Evolutionary conservation across 64 coral and sea anemone genomes (phyloP).

Genomic region (Exaiptasia diaphana): DNA sequence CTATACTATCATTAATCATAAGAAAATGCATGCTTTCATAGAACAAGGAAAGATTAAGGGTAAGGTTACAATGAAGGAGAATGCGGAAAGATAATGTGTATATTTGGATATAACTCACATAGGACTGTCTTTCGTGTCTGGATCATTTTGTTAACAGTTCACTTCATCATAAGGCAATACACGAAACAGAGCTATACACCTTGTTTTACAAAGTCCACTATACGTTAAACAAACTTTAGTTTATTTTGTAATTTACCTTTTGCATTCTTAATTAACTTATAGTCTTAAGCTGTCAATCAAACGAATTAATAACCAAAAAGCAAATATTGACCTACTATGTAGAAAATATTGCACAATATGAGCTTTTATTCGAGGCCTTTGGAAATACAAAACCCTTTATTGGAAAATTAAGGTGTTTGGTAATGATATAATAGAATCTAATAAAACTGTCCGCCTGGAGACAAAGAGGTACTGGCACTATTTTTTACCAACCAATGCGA

Average conservation of each 20-base stretch:
- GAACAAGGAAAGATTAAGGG: too few species aligned
- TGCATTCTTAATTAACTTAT: constrained; percentile 11
- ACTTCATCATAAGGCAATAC: background rate
- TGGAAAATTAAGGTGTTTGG: background rate
- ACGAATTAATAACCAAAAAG: background rate
- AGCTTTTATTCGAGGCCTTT: too few species aligned
- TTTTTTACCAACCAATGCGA: background rate
- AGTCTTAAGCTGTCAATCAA: background rate
- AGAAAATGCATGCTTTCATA: too few species aligned
- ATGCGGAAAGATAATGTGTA: background rate
- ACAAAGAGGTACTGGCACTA: background rate
- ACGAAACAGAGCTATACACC: too few species aligned
- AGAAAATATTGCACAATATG: too few species aligned
- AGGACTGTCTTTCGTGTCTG: background rate
- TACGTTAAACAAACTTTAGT: background rate
- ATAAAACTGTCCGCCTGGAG: background rate
- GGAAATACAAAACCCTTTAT: background rate
- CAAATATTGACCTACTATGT: background rate
- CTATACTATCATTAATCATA: too few species aligned
- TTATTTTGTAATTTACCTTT: background rate
- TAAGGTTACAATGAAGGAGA: background rate
- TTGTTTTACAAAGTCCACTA: background rate
- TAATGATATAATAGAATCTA: background rate
- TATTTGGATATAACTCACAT: background rate
- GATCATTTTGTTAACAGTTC: background rate